Evolutionary conservation across 1,140 invertebrate species (phyloP), one percentile per base, ranked within the genome.

Genomic region (Ostrea edulis): DNA sequence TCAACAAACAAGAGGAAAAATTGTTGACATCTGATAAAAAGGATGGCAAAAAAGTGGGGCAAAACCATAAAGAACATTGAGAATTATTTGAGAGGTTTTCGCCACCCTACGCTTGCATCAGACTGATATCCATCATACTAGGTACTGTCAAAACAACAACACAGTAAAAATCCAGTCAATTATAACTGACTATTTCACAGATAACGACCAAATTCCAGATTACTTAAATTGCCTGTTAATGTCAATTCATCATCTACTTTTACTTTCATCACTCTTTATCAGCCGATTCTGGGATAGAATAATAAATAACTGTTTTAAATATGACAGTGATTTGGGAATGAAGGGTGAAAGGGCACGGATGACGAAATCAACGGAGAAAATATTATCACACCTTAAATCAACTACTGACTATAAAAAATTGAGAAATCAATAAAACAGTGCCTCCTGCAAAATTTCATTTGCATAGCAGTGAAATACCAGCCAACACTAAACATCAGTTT

Each of bases 21-120:
- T 77, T 25, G 68, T 77, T 77, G 68, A 77, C 68, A 77, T 77
- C 68, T 77, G 68, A 77, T 14, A 77, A 77, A 77, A 77, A 29
- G 25, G 55, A 77, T 77, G 14, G 25, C 68, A 77, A 77, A 77
- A 58, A 77, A 77, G 22, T 12, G 68, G 25, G 29, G 25, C 9
- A 77, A 2, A 77, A 77, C 25, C 29, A 12, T 77, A 25, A 77
- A 77, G 68, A 29, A 77, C 29, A 17, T 77, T 14, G 25, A 29
- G 68, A 77, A 77, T 44, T 77, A 77, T 77, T 77, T 3, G 8
- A 77, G 68, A 77, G 25, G 14, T 77, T 77, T 29, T 77, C 29
- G 2, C 25, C 68, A 29, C 35, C 29, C 25, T 35, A 25, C 8
- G 29, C 14, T 77, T 77, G 29, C 29, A 25, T 77, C 22, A 77